Evolutionary conservation across 2,113 vertebrate genomes (phyloP).

Genomic region (Crotalus tigris): DNA sequence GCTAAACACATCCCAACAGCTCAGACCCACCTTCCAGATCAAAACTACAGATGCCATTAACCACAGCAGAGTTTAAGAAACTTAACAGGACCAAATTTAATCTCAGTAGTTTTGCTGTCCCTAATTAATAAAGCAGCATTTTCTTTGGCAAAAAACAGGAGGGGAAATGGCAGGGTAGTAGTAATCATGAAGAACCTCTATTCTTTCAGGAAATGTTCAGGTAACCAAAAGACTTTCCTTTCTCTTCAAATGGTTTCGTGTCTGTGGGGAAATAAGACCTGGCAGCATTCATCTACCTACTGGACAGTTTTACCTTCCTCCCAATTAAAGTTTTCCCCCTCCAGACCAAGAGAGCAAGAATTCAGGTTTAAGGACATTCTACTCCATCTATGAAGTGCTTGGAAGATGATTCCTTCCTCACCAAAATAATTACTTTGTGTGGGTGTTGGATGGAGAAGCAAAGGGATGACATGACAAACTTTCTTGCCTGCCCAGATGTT

Average conservation of each 20-base stretch:
- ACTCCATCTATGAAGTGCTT: background rate
- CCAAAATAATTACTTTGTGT: background rate
- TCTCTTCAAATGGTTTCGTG: background rate
- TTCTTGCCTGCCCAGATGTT: background rate
- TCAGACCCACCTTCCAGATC: conserved; percentile 16
- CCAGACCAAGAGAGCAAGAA: background rate
- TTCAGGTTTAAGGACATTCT: background rate
- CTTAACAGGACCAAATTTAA: background rate
- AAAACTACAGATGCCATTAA: background rate
- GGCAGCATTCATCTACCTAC: background rate
- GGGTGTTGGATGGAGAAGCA: background rate
- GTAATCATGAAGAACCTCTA: no score
- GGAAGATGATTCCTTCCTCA: background rate
- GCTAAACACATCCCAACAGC: conserved; percentile 29
- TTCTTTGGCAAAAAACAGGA: background rate
- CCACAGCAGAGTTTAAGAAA: background rate
- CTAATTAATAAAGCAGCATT: background rate
- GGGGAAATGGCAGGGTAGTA: background rate
- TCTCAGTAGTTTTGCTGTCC: background rate
- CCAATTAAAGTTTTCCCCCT: background rate
- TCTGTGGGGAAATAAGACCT: background rate
- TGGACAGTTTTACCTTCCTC: background rate
- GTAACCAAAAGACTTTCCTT: background rate
- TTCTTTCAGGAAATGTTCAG: background rate
- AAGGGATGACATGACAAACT: background rate